phyloP scores from a whole-genome alignment of 2,113 vertebrate genomes.

The Asarcornis scutulata region DNA sequence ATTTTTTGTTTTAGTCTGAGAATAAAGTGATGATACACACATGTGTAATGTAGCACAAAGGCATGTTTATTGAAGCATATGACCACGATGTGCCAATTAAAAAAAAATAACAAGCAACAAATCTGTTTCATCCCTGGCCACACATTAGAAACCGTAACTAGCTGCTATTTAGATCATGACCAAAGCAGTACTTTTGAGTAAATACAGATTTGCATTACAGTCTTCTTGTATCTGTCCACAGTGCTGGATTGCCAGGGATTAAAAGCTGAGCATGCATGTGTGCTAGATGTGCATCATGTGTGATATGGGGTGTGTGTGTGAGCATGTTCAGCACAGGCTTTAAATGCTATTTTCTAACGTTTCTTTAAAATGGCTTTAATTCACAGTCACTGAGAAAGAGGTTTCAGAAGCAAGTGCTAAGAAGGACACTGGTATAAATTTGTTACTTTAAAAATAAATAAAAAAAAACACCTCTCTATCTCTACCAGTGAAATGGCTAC shows the following conservation, averaged over 20 bases:
- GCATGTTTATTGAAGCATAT: conserved; percentile 74
- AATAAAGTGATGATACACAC: conserved; percentile 53
- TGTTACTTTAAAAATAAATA: conserved; percentile 55
- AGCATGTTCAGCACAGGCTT: background rate
- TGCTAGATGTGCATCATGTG: background rate
- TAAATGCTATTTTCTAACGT: background rate
- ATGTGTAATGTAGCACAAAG: conserved; percentile 77
- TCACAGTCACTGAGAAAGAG: background rate
- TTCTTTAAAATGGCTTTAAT: background rate
- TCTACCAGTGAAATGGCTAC: conserved; percentile 76
- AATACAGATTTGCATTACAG: background rate
- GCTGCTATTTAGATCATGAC: conserved; percentile 41
- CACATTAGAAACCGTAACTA: conserved; percentile 57
- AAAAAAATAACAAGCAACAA: conserved; percentile 4
- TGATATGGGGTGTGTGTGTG: background rate
- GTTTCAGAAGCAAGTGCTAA: background rate
- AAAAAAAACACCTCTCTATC: conserved; percentile 32
- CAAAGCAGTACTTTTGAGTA: conserved; percentile 10
- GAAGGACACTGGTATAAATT: conserved; percentile 49
- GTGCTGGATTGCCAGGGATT: background rate
- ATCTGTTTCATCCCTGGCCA: conserved; percentile 40
- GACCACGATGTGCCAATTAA: conserved; percentile 65
- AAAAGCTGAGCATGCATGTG: background rate
- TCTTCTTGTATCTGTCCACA: background rate
- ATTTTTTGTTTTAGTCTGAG: conserved; percentile 68